Conservation (phyloP, 2,797 vertebrate genomes). For the Dallia pectoralis region DNA sequence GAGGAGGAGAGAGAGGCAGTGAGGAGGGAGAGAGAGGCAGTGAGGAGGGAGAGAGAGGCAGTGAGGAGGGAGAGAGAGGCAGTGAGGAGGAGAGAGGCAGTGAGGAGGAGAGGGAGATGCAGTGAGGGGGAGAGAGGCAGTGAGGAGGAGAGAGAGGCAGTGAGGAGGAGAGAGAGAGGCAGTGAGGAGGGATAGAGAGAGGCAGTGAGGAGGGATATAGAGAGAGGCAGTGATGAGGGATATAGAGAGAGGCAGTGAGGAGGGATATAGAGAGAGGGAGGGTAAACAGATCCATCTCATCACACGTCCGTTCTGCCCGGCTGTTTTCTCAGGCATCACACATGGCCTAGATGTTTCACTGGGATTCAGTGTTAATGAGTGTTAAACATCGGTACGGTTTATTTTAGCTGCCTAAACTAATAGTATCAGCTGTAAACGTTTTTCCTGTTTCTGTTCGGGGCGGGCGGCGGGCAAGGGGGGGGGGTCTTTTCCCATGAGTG, state of each 20-base stretch:
- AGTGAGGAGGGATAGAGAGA: too few relatives aligned
- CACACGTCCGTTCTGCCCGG: constrained; percentile 38
- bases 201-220: too few relatives aligned
- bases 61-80: not conserved
- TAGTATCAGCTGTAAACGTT: constrained; percentile 14
- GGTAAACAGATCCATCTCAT: constrained; percentile 17
- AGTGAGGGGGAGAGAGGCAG: not conserved
- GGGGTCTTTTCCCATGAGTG: not conserved
- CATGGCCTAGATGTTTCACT: constrained; percentile 57
- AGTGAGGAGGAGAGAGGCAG: not conserved
- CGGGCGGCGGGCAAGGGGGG: too few relatives aligned
- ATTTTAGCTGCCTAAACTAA: constrained; percentile 41
- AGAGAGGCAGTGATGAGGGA: not conserved
- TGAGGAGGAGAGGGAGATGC: not conserved
- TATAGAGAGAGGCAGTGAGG: not conserved
- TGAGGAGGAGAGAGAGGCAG: not conserved
- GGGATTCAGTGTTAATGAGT: constrained; percentile 54
- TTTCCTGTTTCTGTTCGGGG: not conserved
- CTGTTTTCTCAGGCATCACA: constrained; percentile 37
- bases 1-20: too few relatives aligned
- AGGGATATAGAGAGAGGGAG: not conserved
- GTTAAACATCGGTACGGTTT: constrained; percentile 34
- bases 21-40: not conserved
- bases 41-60: not conserved
- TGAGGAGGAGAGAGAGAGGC: not conserved